phyloP scores from a whole-genome alignment of 2,113 vertebrate genomes.

The Argyrosomus japonicus region DNA sequence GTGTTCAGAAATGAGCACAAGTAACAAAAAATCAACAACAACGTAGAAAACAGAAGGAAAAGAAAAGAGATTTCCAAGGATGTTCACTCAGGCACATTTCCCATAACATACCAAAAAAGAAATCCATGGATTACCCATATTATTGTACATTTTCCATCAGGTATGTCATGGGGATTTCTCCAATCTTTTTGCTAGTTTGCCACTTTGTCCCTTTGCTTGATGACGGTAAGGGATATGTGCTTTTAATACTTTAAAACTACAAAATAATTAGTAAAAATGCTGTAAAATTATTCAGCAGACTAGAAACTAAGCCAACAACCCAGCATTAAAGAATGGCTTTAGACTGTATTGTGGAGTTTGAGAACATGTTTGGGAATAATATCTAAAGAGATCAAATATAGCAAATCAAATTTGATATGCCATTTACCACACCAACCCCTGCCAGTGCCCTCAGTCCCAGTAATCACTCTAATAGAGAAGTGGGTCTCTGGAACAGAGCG shows the following conservation, averaged over 20 bases:
- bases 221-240: no score
- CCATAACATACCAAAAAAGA: no score
- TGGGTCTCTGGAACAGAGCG: conserved; percentile 23
- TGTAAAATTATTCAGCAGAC: not conserved
- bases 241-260: not conserved
- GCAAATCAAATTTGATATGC: conserved; percentile 25
- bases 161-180: no score
- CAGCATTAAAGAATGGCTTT: not conserved
- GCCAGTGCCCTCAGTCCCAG: conserved; percentile 22
- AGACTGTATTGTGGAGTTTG: not conserved
- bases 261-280: not conserved
- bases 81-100: no score
- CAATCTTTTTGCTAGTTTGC: no score
- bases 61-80: not conserved
- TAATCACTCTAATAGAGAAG: conserved; percentile 45
- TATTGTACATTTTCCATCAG: no score
- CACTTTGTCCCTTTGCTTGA: no score
- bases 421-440: conserved; percentile 14
- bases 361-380: not conserved
- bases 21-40: not conserved
- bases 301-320: not conserved
- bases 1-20: not conserved
- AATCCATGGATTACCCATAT: no score
- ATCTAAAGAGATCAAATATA: conserved; percentile 23
- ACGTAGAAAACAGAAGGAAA: not conserved